A percentile compares a stretch with the other conserved stretches of the same genome.
Conservation (phyloP, 2,888 invertebrate genomes). For the Saturnia japonica region DNA sequence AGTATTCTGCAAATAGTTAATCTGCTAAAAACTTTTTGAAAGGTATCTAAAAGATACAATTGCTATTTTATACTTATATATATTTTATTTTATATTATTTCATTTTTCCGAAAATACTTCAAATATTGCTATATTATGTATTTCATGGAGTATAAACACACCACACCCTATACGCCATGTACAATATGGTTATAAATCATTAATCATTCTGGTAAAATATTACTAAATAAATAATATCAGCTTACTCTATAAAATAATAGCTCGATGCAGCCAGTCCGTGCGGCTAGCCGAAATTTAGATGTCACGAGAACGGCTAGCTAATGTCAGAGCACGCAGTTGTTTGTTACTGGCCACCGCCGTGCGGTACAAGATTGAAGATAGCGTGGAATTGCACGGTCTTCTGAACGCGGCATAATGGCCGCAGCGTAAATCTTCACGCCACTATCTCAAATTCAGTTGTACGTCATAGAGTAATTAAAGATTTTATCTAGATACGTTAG, state of each 20-base stretch:
- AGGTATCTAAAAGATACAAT: too few relatives aligned
- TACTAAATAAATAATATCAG: background rate
- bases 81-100: too few relatives aligned
- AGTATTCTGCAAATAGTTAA: too few relatives aligned
- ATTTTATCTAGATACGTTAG: slow-evolving; percentile 2
- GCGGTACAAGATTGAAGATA: slow-evolving; percentile 76
- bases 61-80: too few relatives aligned
- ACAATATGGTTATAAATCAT: too few relatives aligned
- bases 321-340: slow-evolving; percentile 50
- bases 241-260: slow-evolving; percentile 41
- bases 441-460: slow-evolving; percentile 16
- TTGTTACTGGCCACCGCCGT: slow-evolving; percentile 69
- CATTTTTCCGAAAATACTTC: too few relatives aligned
- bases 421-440: slow-evolving; percentile 31
- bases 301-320: slow-evolving; percentile 70
- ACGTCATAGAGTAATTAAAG: slow-evolving; percentile 5
- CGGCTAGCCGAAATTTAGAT: slow-evolving; percentile 80
- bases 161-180: too few relatives aligned
- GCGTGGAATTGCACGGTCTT: slow-evolving; percentile 47
- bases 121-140: too few relatives aligned
- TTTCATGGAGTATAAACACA: too few relatives aligned
- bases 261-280: slow-evolving; percentile 35
- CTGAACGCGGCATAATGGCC: slow-evolving; percentile 41
- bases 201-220: too few relatives aligned
- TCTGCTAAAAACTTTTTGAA: too few relatives aligned